Conservation (phyloP, 1,140 invertebrate species). For the Drosophila malerkotliana region DNA sequence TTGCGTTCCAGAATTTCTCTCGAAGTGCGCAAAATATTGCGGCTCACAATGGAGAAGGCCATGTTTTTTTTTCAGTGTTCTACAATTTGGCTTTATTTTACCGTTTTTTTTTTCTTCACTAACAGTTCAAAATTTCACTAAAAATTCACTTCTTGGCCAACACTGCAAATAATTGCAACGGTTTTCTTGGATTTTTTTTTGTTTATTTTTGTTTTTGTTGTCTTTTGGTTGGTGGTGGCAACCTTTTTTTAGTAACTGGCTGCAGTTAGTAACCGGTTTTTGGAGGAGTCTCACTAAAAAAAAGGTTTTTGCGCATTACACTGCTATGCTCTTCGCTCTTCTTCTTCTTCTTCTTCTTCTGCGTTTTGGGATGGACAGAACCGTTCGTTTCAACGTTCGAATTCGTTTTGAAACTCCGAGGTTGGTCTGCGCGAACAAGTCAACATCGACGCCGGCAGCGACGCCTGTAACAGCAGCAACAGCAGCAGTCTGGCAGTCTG, state of each 20-base stretch:
- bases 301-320: constrained; percentile 26
- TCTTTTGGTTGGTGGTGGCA: constrained; percentile 11
- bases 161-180: constrained; percentile 34
- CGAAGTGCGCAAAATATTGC: constrained; percentile 78
- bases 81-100: constrained; percentile 15
- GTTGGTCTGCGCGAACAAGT: constrained; percentile 41
- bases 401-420: constrained; percentile 66
- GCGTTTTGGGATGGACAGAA: constrained; percentile 42
- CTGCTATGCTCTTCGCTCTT: constrained; percentile 36
- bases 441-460: constrained; percentile 47
- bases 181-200: constrained; percentile 35
- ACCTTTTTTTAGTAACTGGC: constrained; percentile 8
- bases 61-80: constrained; percentile 43
- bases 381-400: constrained; percentile 77
- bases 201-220: background rate
- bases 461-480: constrained; percentile 43
- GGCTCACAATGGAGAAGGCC: constrained; percentile 78
- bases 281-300: constrained; percentile 11
- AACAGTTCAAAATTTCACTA: background rate
- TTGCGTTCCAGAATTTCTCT: constrained; percentile 82
- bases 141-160: constrained; percentile 21
- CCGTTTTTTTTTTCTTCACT: constrained; percentile 10
- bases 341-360: constrained; percentile 4
- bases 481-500: background rate
- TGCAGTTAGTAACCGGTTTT: constrained; percentile 63